Conservation (phyloP, 2,888 invertebrate genomes). For the Sarcophaga rosellei region DNA sequence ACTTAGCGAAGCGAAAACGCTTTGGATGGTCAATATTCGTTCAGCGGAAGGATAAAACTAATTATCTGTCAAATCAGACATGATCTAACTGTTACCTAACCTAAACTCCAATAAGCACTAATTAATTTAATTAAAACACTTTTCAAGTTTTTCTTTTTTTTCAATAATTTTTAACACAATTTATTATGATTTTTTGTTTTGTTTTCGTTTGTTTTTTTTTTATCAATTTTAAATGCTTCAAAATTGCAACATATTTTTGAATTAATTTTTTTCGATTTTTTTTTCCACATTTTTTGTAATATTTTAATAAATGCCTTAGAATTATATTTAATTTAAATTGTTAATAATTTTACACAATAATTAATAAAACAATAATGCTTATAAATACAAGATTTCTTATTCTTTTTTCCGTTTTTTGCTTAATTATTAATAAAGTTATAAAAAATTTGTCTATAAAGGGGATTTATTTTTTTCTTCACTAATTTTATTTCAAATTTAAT, state of each 20-base stretch:
- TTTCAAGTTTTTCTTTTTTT: slow-evolving; percentile 48
- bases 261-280: no score
- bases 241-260: slow-evolving; percentile 61
- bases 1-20: no score
- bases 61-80: no score
- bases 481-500: slow-evolving; percentile 39
- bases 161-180: slow-evolving; percentile 74
- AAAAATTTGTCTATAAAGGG: slow-evolving; percentile 43
- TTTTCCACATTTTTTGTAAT: slow-evolving; percentile 40
- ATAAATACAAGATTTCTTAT: slow-evolving; percentile 43
- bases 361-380: slow-evolving; percentile 67
- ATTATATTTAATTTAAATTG: slow-evolving; percentile 14
- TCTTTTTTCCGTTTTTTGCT: slow-evolving; percentile 3
- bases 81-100: no score
- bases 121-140: slow-evolving; percentile 63
- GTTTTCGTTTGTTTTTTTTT: slow-evolving; percentile 22
- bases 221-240: slow-evolving; percentile 54
- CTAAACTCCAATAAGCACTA: no score
- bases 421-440: slow-evolving; percentile 13
- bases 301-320: slow-evolving; percentile 62
- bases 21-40: no score
- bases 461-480: slow-evolving; percentile 11
- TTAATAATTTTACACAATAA: slow-evolving; percentile 61
- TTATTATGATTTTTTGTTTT: slow-evolving; percentile 55
- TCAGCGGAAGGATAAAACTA: no score